Conservation (phyloP, 2,113 vertebrate genomes). For the Paramisgurnus dabryanus region DNA sequence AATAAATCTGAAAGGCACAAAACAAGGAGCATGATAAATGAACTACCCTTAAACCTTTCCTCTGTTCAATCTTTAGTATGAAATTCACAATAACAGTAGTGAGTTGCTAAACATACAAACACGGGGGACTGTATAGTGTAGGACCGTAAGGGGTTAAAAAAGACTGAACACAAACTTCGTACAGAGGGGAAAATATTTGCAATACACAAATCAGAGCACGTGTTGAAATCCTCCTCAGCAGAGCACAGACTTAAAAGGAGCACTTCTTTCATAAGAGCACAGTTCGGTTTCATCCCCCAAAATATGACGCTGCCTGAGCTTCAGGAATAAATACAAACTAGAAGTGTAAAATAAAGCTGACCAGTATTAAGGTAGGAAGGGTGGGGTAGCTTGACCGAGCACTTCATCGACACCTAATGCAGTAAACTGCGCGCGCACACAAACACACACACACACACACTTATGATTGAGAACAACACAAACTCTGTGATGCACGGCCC, state of each 20-base stretch:
- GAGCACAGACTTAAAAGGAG: slow-evolving; percentile 71
- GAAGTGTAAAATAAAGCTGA: slow-evolving; percentile 29
- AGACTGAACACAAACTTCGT: slow-evolving; percentile 1
- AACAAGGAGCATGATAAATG: slow-evolving; percentile 15
- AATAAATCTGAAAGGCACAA: slow-evolving; percentile 53
- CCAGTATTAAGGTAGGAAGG: slow-evolving; percentile 47
- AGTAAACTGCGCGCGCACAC: slow-evolving; percentile 11
- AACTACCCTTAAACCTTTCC: not conserved
- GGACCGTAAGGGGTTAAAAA: slow-evolving; percentile 3
- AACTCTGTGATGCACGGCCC: slow-evolving; percentile 55
- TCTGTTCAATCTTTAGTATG: not conserved
- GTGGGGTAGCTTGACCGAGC: slow-evolving; percentile 38
- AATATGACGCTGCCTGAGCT: slow-evolving; percentile 60
- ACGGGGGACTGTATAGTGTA: not conserved
- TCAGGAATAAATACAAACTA: slow-evolving; percentile 71
- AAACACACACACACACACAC: slow-evolving; percentile 30
- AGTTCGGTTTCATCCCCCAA: slow-evolving; percentile 78
- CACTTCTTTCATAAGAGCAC: slow-evolving; percentile 91
- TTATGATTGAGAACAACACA: slow-evolving; percentile 17
- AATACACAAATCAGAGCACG: slow-evolving; percentile 7
- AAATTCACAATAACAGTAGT: not conserved
- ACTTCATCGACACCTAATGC: slow-evolving; percentile 46
- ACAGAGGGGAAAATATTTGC: not conserved
- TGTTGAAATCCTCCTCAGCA: slow-evolving; percentile 1
- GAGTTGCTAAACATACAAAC: not conserved